phyloP scores from a whole-genome alignment of 1,140 invertebrate species.

The Pogonus chalceus region DNA sequence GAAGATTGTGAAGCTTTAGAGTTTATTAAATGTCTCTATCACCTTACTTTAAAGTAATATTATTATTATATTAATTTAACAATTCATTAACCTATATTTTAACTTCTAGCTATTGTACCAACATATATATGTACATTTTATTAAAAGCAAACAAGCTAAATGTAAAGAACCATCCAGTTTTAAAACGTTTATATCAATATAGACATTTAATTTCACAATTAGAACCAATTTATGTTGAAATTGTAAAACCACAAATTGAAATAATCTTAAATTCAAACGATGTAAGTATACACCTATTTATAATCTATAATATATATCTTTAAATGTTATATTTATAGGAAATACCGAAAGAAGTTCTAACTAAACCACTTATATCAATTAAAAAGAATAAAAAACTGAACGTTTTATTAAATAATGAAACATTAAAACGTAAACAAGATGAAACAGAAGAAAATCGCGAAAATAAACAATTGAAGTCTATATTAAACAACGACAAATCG shows the following conservation, averaged over 20 bases:
- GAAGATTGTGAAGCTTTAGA: slow-evolving; percentile 38
- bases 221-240: slow-evolving; percentile 51
- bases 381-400: slow-evolving; percentile 30
- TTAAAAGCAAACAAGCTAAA: slow-evolving; percentile 62
- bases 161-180: slow-evolving; percentile 73
- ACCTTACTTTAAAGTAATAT: slow-evolving; percentile 56
- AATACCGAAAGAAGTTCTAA: no score
- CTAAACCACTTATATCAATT: no score
- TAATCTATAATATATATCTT: no score
- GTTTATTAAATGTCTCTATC: slow-evolving; percentile 61
- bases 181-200: slow-evolving; percentile 71
- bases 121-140: slow-evolving; percentile 77
- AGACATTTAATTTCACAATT: slow-evolving; percentile 65
- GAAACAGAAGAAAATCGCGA: slow-evolving; percentile 35
- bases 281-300: no score
- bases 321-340: no score
- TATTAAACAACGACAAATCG: no score
- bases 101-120: slow-evolving; percentile 62
- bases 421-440: slow-evolving; percentile 24
- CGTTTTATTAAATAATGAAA: slow-evolving; percentile 25
- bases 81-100: slow-evolving; percentile 10
- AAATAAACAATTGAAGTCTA: no score
- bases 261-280: no score
- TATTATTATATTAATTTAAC: slow-evolving; percentile 14
- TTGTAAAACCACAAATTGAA: slow-evolving; percentile 54